A percentile compares a stretch with the other conserved stretches of the same genome.
Evolutionary conservation across 2,888 invertebrate genomes (phyloP).

Genomic region (Leucophenga montana): DNA sequence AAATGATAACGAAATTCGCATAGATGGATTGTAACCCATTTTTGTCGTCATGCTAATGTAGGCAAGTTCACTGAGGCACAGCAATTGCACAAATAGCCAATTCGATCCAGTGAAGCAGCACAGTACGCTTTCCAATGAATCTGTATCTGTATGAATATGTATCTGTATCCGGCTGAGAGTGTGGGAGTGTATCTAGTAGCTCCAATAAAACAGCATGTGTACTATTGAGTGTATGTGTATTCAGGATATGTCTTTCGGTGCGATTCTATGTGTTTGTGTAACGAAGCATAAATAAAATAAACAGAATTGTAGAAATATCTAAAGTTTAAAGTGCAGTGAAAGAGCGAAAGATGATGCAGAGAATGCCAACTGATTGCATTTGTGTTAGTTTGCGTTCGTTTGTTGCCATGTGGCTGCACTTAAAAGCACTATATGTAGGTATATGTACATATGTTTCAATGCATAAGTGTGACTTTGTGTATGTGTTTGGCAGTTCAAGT

Average conservation of each 20-base stretch:
- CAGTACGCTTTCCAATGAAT: neutral
- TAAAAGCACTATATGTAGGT: neutral
- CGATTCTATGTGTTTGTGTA: slow-evolving; percentile 54
- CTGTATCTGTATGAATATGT: neutral
- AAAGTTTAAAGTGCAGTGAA: slow-evolving; percentile 62
- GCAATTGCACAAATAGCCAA: slow-evolving; percentile 71
- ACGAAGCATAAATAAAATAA: slow-evolving; percentile 67
- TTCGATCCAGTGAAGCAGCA: slow-evolving; percentile 45
- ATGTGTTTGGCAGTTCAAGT: slow-evolving; percentile 2
- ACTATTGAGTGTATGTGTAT: neutral
- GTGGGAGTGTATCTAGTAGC: neutral
- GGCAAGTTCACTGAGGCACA: slow-evolving; percentile 69
- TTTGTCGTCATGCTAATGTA: slow-evolving; percentile 68
- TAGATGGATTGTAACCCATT: slow-evolving; percentile 12
- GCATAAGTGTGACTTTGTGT: too few species aligned
- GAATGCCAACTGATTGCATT: slow-evolving; percentile 54
- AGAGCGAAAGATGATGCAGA: slow-evolving; percentile 52
- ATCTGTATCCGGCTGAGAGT: neutral
- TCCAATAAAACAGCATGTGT: slow-evolving; percentile 14
- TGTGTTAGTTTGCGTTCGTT: slow-evolving; percentile 39
- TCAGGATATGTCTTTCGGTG: neutral
- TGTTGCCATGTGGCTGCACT: slow-evolving; percentile 8
- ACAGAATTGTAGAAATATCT: slow-evolving; percentile 51
- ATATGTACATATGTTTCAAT: neutral
- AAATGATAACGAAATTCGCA: slow-evolving; percentile 51